A percentile compares a stretch with the other conserved stretches of the same genome.
phyloP scores from a whole-genome alignment of 2,888 invertebrate species.

The Nomada lathburiana region DNA sequence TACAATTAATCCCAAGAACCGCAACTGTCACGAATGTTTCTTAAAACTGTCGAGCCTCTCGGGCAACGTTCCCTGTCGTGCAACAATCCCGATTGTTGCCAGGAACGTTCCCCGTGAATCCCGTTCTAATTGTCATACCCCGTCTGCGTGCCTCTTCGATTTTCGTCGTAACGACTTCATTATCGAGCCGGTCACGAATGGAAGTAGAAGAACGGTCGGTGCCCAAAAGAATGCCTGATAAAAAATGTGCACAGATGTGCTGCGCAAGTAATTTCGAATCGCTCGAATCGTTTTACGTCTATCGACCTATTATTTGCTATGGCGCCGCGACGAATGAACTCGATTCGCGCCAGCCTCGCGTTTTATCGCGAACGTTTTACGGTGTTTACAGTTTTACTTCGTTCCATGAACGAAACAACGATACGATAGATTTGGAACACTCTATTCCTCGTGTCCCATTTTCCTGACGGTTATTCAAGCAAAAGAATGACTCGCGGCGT shows the following conservation, averaged over 20 bases:
- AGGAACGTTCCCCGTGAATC: not conserved
- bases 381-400: not conserved
- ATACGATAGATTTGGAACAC: not conserved
- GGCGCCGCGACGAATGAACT: not conserved
- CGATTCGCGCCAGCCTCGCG: not conserved
- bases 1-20: too few species aligned
- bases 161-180: not conserved
- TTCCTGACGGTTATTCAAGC: not conserved
- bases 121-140: not conserved
- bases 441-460: not conserved
- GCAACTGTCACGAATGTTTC: too few species aligned
- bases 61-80: too few species aligned
- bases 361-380: conserved; percentile 1
- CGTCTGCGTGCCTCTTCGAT: not conserved
- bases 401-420: not conserved
- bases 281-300: not conserved
- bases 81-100: not conserved
- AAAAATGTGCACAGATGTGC: conserved; percentile 24
- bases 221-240: not conserved
- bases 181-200: not conserved
- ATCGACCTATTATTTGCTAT: conserved; percentile 4
- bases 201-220: not conserved
- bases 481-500: not conserved
- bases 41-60: too few species aligned
- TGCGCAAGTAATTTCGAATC: conserved; percentile 15